phyloP scores from a whole-genome alignment of 1,140 invertebrate genomes.

The Homarus americanus region DNA sequence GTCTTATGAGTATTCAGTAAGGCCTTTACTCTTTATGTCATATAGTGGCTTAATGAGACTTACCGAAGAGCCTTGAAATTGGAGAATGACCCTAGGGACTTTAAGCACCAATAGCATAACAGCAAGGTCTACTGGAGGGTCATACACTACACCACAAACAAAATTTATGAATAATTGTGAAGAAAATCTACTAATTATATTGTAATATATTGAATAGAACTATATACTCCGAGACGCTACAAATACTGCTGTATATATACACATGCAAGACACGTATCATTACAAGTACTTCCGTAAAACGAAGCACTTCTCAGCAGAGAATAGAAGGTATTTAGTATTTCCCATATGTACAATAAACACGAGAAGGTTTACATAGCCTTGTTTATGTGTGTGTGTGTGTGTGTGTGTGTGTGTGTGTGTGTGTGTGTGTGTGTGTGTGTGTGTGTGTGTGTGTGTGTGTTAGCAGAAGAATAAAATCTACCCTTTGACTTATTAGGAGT shows the following conservation, averaged over 20 bases:
- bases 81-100: constrained; percentile 45
- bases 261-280: constrained; percentile 67
- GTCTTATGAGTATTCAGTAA: constrained; percentile 43
- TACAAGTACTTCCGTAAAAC: constrained; percentile 51
- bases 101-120: constrained; percentile 68
- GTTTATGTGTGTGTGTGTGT: constrained; percentile 51
- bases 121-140: constrained; percentile 54
- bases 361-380: constrained; percentile 38
- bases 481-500: constrained; percentile 22
- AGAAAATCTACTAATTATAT: constrained; percentile 60
- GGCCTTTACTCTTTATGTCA: constrained; percentile 28
- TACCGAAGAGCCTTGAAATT: constrained; percentile 44
- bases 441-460: constrained; percentile 33
- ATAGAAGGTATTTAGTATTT: constrained; percentile 26
- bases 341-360: constrained; percentile 55
- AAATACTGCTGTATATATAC: constrained; percentile 64
- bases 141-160: constrained; percentile 59
- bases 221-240: constrained; percentile 68
- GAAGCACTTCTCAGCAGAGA: constrained; percentile 48
- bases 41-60: constrained; percentile 20
- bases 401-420: constrained; percentile 15
- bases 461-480: constrained; percentile 22
- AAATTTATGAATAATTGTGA: constrained; percentile 65
- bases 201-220: constrained; percentile 57
- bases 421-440: constrained; percentile 29